A percentile compares a stretch with the other conserved stretches of the same genome.
phyloP scores from a whole-genome alignment of 2,113 vertebrate genomes.

The Abramis brama region DNA sequence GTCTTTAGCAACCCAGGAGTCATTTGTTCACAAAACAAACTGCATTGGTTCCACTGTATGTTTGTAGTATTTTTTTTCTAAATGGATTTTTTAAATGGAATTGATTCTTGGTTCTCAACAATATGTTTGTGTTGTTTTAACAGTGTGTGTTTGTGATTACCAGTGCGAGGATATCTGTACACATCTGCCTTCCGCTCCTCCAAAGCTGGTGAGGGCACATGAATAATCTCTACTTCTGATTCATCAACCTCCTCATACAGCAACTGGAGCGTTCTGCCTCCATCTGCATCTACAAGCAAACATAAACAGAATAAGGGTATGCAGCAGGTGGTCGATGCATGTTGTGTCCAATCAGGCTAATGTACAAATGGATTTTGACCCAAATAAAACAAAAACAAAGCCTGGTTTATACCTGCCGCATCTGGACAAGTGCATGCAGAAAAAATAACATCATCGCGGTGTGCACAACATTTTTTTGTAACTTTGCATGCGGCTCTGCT shows the following conservation, averaged over 20 bases:
- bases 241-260: constrained; percentile 97
- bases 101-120: not conserved
- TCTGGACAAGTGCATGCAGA: too few species aligned
- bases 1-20: not conserved
- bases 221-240: constrained; percentile 94
- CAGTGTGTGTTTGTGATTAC: constrained; percentile 63
- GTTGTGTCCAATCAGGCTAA: not conserved
- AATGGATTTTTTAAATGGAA: not conserved
- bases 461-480: too few species aligned
- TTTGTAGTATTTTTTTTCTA: too few species aligned
- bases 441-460: too few species aligned
- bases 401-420: not conserved
- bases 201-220: constrained; percentile 92
- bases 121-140: not conserved
- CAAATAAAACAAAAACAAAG: not conserved
- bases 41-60: too few species aligned
- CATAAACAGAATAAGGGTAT: not conserved
- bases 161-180: constrained; percentile 94
- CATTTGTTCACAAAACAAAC: not conserved
- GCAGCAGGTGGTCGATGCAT: not conserved
- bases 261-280: constrained; percentile 83
- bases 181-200: constrained; percentile 95
- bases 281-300: constrained; percentile 75
- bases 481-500: too few species aligned
- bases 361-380: not conserved